Percentiles rank a stretch among this genome's conserved stretches.
Evolutionary conservation across 2,888 invertebrate genomes (phyloP).

Genomic region (Lasioglossum vierecki): DNA sequence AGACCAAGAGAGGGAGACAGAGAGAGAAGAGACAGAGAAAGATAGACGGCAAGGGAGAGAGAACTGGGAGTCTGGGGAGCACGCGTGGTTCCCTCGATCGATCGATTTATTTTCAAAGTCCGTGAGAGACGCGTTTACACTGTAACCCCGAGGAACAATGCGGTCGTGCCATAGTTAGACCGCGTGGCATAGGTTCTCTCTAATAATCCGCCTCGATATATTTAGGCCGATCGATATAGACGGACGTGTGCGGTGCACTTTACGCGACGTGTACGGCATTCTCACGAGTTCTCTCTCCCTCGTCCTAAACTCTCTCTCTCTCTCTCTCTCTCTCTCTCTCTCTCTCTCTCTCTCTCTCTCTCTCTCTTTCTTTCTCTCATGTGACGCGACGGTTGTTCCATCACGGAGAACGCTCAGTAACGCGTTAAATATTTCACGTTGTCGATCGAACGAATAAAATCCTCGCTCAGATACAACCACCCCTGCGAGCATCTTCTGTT

Average conservation of each 20-base stretch:
- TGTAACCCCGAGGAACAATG: constrained; percentile 70
- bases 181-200: constrained; percentile 70
- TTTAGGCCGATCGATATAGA: constrained; percentile 82
- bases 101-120: constrained; percentile 55
- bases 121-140: constrained; percentile 58
- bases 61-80: not conserved
- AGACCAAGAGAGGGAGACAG: not conserved
- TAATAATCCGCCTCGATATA: constrained; percentile 80
- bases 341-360: not conserved
- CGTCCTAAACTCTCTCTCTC: not conserved
- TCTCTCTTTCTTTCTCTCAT: not conserved
- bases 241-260: constrained; percentile 62
- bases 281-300: constrained; percentile 7
- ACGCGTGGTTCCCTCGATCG: constrained; percentile 14
- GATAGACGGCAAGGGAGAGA: not conserved
- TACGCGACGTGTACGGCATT: constrained; percentile 55
- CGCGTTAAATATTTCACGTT: not conserved
- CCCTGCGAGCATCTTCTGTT: not conserved
- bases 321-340: too few species aligned
- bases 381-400: not conserved
- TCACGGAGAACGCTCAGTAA: not conserved
- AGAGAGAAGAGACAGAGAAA: not conserved
- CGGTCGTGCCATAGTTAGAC: constrained; percentile 66
- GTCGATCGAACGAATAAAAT: not conserved
- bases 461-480: not conserved